Base-by-base conservation (phyloP, 2,888 invertebrate species). In the Noctua janthina region DNA sequence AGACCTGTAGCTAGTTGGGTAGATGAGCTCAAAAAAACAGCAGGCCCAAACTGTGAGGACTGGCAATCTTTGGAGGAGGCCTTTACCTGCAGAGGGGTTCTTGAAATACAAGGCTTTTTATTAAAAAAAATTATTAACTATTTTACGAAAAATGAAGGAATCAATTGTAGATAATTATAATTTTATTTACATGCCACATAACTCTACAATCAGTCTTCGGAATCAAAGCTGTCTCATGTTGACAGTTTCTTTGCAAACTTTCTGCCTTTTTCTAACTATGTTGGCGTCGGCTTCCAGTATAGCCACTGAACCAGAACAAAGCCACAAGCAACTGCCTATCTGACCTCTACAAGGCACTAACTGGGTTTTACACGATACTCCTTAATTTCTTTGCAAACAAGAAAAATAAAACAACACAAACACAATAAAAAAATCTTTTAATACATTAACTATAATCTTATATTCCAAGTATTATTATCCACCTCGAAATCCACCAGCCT, bases 381-480 rank as follows among this genome's bases (percentile, higher is more conserved):
- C 2, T 64, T 64, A 5, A 10, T 35, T 64, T 17, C 2, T 51
- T 51, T 74, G 6, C 20, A 43, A 76, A 39, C 20, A 39, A 23
- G 29, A 51, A 29, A 69, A 64, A 76, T 56, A 23, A 67, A 81
- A 83, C 11, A 23, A 67, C 13, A 62, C 3, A 2, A 8, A 17
- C 17, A 39, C 1, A 68, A 39, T 7, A 46, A 1, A 23, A 68
- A 56, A 56, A 29, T 23, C 0, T 0, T 73, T 69, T 82, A 77
- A 56, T 51, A n/a, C 49, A 66, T n/a, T 20, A 5, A 6, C 20
- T 23, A 15, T 62, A 66, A 29, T 68, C n/a, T 43, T n/a, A 39
- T 49, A 35, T 13, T 7, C 39, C 17, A 46, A 82, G 23, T 64
- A n/a, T 70, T 74, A 77, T 29, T 20, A 82, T 46, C 87, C 88